Evolutionary conservation across 2,888 invertebrate genomes (phyloP).

Genomic region (Lithophane leautieri): DNA sequence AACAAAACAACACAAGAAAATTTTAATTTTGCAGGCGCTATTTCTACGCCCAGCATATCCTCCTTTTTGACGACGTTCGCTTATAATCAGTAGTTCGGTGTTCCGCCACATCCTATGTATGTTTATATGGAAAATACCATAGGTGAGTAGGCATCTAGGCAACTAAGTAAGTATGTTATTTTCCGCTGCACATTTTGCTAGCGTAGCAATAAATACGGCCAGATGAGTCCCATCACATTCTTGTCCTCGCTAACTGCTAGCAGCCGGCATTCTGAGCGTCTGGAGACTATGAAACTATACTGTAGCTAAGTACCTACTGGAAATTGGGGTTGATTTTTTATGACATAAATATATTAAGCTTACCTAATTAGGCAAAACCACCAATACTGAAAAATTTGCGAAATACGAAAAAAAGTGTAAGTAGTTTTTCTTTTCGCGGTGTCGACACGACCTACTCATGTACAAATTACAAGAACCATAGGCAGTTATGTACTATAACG

Average conservation of each 20-base stretch:
- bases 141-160: no score
- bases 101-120: no score
- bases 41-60: neutral
- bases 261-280: constrained; percentile 31
- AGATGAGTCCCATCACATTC: constrained; percentile 45
- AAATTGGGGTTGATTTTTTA: neutral
- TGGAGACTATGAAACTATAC: neutral
- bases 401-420: no score
- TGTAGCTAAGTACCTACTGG: neutral
- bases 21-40: no score
- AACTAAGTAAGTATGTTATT: no score
- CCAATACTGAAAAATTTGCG: neutral
- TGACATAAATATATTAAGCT: neutral
- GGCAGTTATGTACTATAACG: no score
- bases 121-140: no score
- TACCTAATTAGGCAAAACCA: neutral
- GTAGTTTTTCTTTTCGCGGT: no score
- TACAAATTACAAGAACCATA: no score
- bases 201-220: constrained; percentile 28
- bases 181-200: neutral
- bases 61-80: no score
- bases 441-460: no score
- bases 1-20: no score
- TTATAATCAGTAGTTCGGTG: neutral
- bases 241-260: constrained; percentile 39